Percentiles rank a stretch among this genome's conserved stretches.
These are phyloP conservation scores for Pongo abelii DNA, from an alignment of 2,113 vertebrate species.

Conservation along the genomic window DNA sequence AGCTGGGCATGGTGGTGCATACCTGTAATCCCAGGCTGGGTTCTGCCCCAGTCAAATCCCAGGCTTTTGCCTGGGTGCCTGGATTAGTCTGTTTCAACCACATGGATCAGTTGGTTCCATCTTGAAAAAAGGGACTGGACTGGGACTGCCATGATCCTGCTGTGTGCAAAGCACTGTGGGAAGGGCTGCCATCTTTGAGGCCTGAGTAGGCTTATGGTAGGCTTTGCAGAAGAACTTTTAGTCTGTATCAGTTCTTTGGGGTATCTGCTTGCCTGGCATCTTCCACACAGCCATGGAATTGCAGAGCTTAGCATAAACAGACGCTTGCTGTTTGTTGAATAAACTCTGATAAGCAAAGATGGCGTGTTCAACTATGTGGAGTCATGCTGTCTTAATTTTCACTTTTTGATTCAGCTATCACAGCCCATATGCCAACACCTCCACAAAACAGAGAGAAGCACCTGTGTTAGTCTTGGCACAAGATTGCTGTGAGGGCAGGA, in stretches of 20 bases:
- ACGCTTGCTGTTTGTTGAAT: not conserved
- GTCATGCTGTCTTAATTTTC: not conserved
- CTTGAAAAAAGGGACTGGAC: not conserved
- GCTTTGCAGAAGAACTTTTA: not conserved
- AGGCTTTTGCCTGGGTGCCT: not conserved
- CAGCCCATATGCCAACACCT: not conserved
- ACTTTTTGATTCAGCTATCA: not conserved
- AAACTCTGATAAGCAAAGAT: not conserved
- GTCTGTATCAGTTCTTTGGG: not conserved
- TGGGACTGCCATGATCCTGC: not conserved
- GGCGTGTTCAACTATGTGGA: not conserved
- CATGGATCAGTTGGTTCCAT: not conserved
- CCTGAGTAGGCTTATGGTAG: not conserved
- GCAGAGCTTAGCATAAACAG: not conserved
- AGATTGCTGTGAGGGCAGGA: not conserved
- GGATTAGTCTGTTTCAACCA: not conserved
- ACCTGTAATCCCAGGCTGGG: not conserved
- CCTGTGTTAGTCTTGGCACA: slow-evolving; percentile 51
- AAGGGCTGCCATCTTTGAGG: not conserved
- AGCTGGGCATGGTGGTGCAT: too few species aligned
- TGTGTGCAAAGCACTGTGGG: not conserved
- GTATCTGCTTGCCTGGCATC: not conserved
- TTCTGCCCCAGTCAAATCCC: not conserved
- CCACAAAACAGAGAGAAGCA: slow-evolving; percentile 1
- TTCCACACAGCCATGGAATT: not conserved